Base-by-base conservation (phyloP, 2,113 vertebrate species). In the Toxostoma redivivum region DNA sequence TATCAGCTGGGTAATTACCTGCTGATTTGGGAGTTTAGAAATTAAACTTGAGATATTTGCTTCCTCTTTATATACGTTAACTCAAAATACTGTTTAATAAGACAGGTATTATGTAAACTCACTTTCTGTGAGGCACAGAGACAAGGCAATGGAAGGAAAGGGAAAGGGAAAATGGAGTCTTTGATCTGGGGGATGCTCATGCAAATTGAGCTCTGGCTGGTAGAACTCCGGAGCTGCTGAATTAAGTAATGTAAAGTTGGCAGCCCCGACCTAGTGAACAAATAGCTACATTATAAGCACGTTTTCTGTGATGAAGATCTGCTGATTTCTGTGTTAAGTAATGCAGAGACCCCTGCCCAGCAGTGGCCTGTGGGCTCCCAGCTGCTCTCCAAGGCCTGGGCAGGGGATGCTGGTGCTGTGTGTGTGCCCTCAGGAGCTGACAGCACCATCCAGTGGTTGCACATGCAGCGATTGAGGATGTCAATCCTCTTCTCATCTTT, bases 381-480 rank as follows among this genome's bases (percentile, higher is more conserved):
- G 44, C 69, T 20, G 69, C 64, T 71, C 57, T n/a, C 40, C 3
- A 3, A 7, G 11, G 30, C 20, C 42, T 15, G 28, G 30, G 9
- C 37, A 56, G 50, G 10, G 8, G 13, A 3, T 28, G 33, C 16
- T 0, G 15, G 38, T 66, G 60, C n/a, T 42, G 40, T 42, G 40
- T 38, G 22, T 13, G 12, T 19, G 38, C 2, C 1, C 51, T 56
- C 47, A 28, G 28, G 44, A 83, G 42, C 21, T 12, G 23, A 10
- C 42, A 31, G 51, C 74, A 72, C 25, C 60, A 61, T 48, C 53
- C 15, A 3, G 42, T 64, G 76, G 12, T 15, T 28, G 40, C 40
- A 28, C 4, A 7, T 15, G 7, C 35, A 38, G 5, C 10, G 38
- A 4, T 20, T 0, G 0, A 53, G 62, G 66, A 42, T 25, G 9